Base-by-base conservation (phyloP, 2,113 vertebrate species). In the Brienomyrus longianalis region DNA sequence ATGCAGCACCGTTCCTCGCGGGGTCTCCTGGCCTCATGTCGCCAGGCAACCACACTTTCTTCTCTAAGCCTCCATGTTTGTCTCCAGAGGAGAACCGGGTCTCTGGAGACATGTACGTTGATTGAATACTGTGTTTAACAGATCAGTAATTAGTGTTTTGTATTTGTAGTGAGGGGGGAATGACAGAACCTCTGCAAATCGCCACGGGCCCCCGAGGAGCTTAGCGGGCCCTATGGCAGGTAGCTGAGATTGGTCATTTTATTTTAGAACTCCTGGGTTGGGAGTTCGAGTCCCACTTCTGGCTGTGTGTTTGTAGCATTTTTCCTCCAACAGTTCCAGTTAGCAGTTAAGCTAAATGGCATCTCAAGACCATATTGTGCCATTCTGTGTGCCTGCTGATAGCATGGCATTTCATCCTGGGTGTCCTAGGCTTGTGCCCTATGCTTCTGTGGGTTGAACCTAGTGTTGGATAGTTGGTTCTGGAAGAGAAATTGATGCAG, bases 111-210 rank as follows among this genome's bases (percentile, higher is more conserved):
- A 8, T 45, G 35, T 5, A 66, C 43, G 54, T 45, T 88, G 87
- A 88, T 88, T 88, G 54, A 88, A 88, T 88, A 39, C 19, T 47
- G 56, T 62, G 86, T 62, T 45, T 66, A 88, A 47, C 59, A 45
- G 52, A 88, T 21, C 54, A 47, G 54, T 88, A 88, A 66, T 88
- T 88, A 43, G 87, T 88, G 39, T 86, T 86, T 88, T 21, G 59
- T 88, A 88, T 66, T 66, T 62, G 56, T 35, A 47, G 56, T 88
- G 31, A 66, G 39, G 15, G 0, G 19, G 56, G 31, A 70, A 62
- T 47, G 87, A 88, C 87, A 45, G 56, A 56, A 88, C 87, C 56
- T 27, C 47, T 59, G 39, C 54, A 43, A 39, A 62, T 39, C 10
- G 35, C 21, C 31, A 5, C 21, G 2, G n/a, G 54, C 23, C 56